Conservation (phyloP, 2,113 vertebrate species). For the Sciurus niger region DNA sequence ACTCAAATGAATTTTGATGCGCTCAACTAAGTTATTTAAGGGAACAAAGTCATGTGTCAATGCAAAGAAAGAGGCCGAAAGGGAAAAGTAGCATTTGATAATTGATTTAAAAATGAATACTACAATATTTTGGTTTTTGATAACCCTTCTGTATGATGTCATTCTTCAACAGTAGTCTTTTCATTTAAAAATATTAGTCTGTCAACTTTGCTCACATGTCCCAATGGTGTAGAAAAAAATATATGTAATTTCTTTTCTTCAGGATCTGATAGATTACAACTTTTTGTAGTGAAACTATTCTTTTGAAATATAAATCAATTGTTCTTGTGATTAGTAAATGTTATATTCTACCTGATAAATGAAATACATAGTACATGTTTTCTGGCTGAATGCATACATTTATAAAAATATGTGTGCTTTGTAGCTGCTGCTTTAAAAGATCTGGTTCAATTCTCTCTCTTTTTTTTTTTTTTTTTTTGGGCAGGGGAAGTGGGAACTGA, state of each 20-base stretch:
- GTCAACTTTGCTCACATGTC: background rate
- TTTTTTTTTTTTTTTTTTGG: no score
- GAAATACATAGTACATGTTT: conserved; percentile 23
- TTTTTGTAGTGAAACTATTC: conserved; percentile 38
- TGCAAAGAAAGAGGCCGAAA: background rate
- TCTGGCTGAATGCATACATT: conserved; percentile 32
- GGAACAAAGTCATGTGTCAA: background rate
- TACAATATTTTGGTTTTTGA: background rate
- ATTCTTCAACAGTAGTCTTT: conserved; percentile 46
- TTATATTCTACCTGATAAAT: conserved; percentile 67
- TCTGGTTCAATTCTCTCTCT: background rate
- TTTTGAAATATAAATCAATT: conserved; percentile 37
- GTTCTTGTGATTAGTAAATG: conserved; percentile 44
- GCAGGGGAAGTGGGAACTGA: background rate
- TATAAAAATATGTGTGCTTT: conserved; percentile 53
- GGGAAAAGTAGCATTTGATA: conserved; percentile 30
- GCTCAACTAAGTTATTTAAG: background rate
- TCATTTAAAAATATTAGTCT: conserved; percentile 25
- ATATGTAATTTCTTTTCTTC: conserved; percentile 40
- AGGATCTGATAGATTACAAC: conserved; percentile 34
- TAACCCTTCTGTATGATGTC: conserved; percentile 29
- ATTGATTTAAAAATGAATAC: conserved; percentile 33
- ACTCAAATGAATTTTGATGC: conserved; percentile 40
- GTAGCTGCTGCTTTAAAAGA: conserved; percentile 49
- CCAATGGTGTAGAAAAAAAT: conserved; percentile 47